These are phyloP conservation scores for Chromis chromis DNA, from an alignment of 2,797 vertebrate species.

Conservation along the genomic window DNA sequence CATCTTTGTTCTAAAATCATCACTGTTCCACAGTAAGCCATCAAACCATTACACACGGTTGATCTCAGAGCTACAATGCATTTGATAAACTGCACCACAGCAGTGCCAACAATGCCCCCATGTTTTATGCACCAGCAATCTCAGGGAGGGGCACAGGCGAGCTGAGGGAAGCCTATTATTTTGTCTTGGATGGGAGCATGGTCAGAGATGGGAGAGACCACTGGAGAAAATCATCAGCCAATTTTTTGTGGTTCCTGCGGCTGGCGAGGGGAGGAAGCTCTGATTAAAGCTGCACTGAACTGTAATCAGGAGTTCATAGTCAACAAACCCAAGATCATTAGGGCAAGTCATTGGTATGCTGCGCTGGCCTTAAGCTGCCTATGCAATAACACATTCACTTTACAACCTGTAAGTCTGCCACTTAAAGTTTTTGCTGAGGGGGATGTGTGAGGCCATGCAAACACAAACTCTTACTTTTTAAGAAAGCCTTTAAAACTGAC, in stretches of 20 bases:
- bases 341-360: conserved; percentile 42
- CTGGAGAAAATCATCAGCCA: conserved; percentile 62
- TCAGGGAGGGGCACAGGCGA: conserved; percentile 41
- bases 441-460: not conserved
- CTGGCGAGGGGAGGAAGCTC: conserved; percentile 69
- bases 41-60: conserved; percentile 50
- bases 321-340: conserved; percentile 59
- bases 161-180: conserved; percentile 62
- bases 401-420: conserved; percentile 1
- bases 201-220: conserved; percentile 59
- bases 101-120: conserved; percentile 50
- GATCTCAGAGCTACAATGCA: conserved; percentile 47
- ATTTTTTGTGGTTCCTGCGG: conserved; percentile 69
- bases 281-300: conserved; percentile 74
- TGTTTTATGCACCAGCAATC: conserved; percentile 47
- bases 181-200: conserved; percentile 54
- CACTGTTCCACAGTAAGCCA: conserved; percentile 28
- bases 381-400: conserved; percentile 38
- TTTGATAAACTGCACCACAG: conserved; percentile 46
- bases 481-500: not conserved
- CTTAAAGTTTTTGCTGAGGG: not conserved
- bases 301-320: conserved; percentile 72
- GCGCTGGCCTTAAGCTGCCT: conserved; percentile 21
- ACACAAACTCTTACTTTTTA: not conserved
- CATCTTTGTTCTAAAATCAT: conserved; percentile 50